Evolutionary conservation across 2,888 invertebrate genomes (phyloP).

Genomic region (Chouioia cunea): DNA sequence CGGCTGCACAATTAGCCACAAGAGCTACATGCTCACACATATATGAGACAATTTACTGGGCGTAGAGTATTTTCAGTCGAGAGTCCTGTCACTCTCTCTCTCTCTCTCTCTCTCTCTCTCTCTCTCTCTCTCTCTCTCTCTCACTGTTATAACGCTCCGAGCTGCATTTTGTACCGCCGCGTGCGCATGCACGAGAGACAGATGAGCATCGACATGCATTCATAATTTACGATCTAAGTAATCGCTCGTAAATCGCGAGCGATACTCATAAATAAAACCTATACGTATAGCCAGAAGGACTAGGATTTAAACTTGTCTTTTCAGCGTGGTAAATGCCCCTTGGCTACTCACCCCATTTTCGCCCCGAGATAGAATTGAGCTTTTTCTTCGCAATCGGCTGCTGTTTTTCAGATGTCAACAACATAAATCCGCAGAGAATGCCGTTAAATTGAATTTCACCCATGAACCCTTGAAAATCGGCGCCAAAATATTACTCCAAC

Average conservation of each 20-base stretch:
- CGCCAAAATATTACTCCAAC: too few relatives aligned
- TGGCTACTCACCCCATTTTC: background rate
- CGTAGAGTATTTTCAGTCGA: too few relatives aligned
- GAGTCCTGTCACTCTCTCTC: too few relatives aligned
- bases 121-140: too few relatives aligned
- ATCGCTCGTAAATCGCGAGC: slow-evolving; percentile 36
- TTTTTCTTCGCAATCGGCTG: background rate
- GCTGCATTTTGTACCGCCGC: too few relatives aligned
- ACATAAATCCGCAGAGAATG: too few relatives aligned
- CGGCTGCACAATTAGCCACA: too few relatives aligned
- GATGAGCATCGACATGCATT: slow-evolving; percentile 20
- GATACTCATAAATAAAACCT: slow-evolving; percentile 31
- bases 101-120: too few relatives aligned
- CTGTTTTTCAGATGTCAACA: too few relatives aligned
- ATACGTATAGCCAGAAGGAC: background rate
- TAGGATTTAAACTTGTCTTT: slow-evolving; percentile 12
- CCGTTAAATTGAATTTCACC: background rate
- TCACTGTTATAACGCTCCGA: too few relatives aligned
- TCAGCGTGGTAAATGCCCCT: background rate
- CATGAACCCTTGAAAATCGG: background rate
- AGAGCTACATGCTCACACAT: too few relatives aligned
- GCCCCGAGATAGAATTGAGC: background rate
- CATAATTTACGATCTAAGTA: slow-evolving; percentile 37
- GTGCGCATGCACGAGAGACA: background rate
- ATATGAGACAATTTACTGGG: too few relatives aligned